Evolutionary conservation across 2,888 invertebrate genomes (phyloP), one percentile per base, ranked within the genome.

Genomic region (Apocheima hispidaria): DNA sequence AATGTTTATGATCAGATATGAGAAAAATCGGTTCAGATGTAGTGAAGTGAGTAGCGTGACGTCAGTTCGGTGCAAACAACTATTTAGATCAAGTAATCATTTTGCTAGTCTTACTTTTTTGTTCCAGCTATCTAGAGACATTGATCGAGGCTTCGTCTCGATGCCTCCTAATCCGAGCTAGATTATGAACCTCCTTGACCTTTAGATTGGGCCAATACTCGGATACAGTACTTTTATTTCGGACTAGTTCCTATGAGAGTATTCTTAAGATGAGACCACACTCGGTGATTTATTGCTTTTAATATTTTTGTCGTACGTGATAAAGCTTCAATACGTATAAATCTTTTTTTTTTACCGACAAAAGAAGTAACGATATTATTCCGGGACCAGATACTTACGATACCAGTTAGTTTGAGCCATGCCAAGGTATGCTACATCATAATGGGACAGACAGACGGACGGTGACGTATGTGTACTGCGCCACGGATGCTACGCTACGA

Each of bases 101-200:
- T 4, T 20, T 14, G 1, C 2, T 43, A 6, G 23, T n/a, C 5
- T 9, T 26, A 23, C 23, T 26, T 44, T 5, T 28, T 12, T 10
- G 1, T 10, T 18, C 18, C 12, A 14, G 41, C 28, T 12, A 12
- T 14, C 20, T 14, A 10, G 46, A 49, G 26, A 41, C 35, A 43
- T 50, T 43, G 43, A 49, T 50, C 49, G 35, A 20, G 21, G 16
- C 55, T 20, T 16, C 35, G 26, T 18, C 26, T 21, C 18, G 28
- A 18, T 14, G 5, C 21, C 44, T 44, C 38, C 36, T 51, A 58
- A 58, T 51, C 50, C 50, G 0, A 28, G 33, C 14, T 16, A 28
- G 58, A 58, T 58, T 51, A 51, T 35, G 57, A 41, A 14, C 49
- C 33, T 5, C 35, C 35, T 33, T 58, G 58, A 44, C 51, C 58